Conservation (phyloP, 2,888 invertebrate genomes). For the Vesta saturnalis region DNA sequence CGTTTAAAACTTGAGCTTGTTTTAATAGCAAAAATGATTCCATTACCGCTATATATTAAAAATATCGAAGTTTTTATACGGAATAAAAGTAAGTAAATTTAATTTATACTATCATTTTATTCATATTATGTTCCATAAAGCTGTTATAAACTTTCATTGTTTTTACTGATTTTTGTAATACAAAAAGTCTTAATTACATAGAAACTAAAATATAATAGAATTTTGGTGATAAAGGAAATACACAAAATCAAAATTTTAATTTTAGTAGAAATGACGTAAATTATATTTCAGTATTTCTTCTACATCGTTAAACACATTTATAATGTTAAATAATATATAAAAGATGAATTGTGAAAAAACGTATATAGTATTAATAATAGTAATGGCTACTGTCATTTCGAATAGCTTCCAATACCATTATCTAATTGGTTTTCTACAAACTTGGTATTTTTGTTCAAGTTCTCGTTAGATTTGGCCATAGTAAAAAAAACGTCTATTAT, state of each 20-base stretch:
- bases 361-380: neutral
- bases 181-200: too few relatives aligned
- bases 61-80: conserved; percentile 33
- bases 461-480: too few relatives aligned
- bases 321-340: neutral
- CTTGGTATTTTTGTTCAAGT: neutral
- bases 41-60: conserved; percentile 34
- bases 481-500: too few relatives aligned
- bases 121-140: conserved; percentile 14
- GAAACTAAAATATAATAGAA: too few relatives aligned
- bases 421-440: neutral
- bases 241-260: neutral
- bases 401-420: conserved; percentile 2
- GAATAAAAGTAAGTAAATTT: conserved; percentile 31
- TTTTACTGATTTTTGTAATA: too few relatives aligned
- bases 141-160: conserved; percentile 7
- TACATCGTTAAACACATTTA: neutral
- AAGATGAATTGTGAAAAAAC: neutral
- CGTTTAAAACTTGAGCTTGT: conserved; percentile 32
- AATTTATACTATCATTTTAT: conserved; percentile 30
- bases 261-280: neutral
- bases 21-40: conserved; percentile 33
- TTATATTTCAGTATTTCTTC: too few relatives aligned
- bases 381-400: conserved; percentile 1
- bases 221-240: too few relatives aligned